These are phyloP conservation scores for Anticlea derivata DNA, from an alignment of 2,888 invertebrate species.

Conservation along the genomic window DNA sequence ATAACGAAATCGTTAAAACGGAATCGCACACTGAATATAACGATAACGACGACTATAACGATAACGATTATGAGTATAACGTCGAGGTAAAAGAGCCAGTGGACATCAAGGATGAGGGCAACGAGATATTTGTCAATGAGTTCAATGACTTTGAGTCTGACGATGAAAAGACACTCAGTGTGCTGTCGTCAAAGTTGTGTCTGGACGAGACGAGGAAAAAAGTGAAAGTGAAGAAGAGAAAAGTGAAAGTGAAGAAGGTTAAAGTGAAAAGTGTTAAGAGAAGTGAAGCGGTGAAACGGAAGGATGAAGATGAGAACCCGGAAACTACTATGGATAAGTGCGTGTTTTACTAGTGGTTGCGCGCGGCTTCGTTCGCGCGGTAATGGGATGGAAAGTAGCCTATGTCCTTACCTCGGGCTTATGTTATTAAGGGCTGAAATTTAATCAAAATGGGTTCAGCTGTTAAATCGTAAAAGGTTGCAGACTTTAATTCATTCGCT, in stretches of 20 bases:
- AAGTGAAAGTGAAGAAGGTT: conserved; percentile 31
- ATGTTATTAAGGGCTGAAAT: too few relatives aligned
- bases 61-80: conserved; percentile 6
- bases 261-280: conserved; percentile 22
- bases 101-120: conserved; percentile 40
- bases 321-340: conserved; percentile 58
- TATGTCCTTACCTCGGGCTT: too few relatives aligned
- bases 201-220: conserved; percentile 45
- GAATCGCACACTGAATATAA: conserved; percentile 27
- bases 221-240: conserved; percentile 29
- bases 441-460: too few relatives aligned
- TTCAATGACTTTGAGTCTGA: conserved; percentile 26
- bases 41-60: conserved; percentile 8
- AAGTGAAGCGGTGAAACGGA: conserved; percentile 19
- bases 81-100: too few relatives aligned
- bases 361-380: too few relatives aligned
- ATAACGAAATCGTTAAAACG: conserved; percentile 41
- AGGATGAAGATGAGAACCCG: conserved; percentile 12
- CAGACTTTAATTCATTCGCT: too few relatives aligned
- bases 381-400: too few relatives aligned
- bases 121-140: conserved; percentile 40
- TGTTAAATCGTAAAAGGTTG: too few relatives aligned
- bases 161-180: conserved; percentile 21
- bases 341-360: conserved; percentile 7
- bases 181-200: conserved; percentile 7